Percentiles rank a stretch among this genome's conserved stretches.
These are phyloP conservation scores for Morinoia aosen DNA, from an alignment of 2,888 invertebrate species.

Conservation along the genomic window DNA sequence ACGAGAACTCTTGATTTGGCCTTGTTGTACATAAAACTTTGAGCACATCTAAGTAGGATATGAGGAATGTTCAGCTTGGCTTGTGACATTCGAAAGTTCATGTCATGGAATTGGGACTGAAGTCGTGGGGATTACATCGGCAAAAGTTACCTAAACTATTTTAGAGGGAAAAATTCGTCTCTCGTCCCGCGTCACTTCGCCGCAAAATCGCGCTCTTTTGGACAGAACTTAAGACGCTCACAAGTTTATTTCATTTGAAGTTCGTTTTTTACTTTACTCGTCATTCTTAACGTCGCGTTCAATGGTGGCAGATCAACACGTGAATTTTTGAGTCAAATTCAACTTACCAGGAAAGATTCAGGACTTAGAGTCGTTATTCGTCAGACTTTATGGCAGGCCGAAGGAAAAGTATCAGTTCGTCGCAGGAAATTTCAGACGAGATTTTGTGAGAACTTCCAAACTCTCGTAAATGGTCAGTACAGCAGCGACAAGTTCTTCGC, in stretches of 20 bases:
- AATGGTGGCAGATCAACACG: slow-evolving; percentile 20
- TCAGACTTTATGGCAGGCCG: neutral
- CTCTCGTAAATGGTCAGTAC: neutral
- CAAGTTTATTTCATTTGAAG: slow-evolving; percentile 39
- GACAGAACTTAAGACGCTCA: neutral
- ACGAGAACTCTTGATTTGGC: neutral
- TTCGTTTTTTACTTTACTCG: neutral
- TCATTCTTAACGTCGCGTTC: slow-evolving; percentile 32
- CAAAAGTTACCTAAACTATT: slow-evolving; percentile 16
- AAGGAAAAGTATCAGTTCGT: neutral
- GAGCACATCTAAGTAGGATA: neutral
- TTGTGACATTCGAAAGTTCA: neutral
- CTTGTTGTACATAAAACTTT: neutral
- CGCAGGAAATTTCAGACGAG: neutral
- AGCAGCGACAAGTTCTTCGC: neutral
- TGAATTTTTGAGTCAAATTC: neutral
- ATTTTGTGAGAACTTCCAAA: neutral
- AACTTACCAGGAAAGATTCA: slow-evolving; percentile 15
- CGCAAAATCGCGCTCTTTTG: neutral
- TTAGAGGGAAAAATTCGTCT: slow-evolving; percentile 20
- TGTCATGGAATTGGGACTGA: neutral
- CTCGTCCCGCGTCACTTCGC: slow-evolving; percentile 26
- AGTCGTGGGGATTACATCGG: neutral
- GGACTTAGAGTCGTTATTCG: neutral
- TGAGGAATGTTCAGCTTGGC: neutral